Evolutionary conservation across 2,888 invertebrate species (phyloP), one percentile per base, ranked within the genome.

Genomic region (Lochmaea crataegi): DNA sequence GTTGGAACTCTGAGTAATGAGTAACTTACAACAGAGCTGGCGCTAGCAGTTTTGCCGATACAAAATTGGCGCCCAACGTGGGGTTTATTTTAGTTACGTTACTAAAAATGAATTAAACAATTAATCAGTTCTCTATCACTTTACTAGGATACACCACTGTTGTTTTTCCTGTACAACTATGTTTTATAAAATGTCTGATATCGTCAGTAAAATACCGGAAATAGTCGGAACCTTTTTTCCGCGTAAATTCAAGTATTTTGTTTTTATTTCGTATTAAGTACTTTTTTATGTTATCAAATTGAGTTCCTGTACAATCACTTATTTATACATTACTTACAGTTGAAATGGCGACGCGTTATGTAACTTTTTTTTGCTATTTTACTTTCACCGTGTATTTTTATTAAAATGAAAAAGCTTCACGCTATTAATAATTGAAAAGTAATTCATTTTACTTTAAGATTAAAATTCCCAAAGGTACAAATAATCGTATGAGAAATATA

Each of bases 251-350:
- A 53, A 53, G 2, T 3, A 10, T 10, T 18, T 53, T 11, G n/a
- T 53, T 53, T 18, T 18, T 16, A 18, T 53, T 53, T 53, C 6
- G 6, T 18, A 16, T 53, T 53, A 6, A 53, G 53, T 53, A 53
- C 53, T 53, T 53, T 53, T 53, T 53, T 53, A 53, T 53, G 53
- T 53, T 48, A 48, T 48, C 16, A 16, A 53, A 53, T 51, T 4
- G 6, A 53, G 16, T 53, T 53, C 53, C 53, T 18, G 18, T 1
- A 53, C 53, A 53, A 18, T 10, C 53, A 53, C 16, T 53, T 10
- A 18, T 7, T n/a, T 48, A 48, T 48, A n/a, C n/a, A 48, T n/a
- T 1, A 48, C n/a, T 12, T 48, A n/a, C 48, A 14, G 32, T 48
- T 48, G 7, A n/a, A 48, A 48, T 48, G 14, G 0, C n/a, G 14